Percentiles rank a stretch among this genome's conserved stretches.
Conservation (phyloP, 2,888 invertebrate species). For the Ptilodon capucinus region DNA sequence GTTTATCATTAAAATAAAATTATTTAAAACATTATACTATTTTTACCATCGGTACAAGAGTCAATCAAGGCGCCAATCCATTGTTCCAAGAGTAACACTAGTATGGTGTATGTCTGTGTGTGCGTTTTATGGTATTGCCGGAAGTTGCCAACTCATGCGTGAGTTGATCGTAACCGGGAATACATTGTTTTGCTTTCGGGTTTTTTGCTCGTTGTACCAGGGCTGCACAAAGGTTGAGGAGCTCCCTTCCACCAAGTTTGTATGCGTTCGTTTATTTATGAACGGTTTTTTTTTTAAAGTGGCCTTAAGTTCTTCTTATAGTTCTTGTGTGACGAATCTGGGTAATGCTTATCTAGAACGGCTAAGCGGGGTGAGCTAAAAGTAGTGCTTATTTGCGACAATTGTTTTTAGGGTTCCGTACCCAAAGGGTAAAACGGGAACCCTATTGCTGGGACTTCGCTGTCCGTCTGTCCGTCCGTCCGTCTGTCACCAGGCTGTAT, state of each 20-base stretch:
- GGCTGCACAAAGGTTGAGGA: neutral
- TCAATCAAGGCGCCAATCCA: neutral
- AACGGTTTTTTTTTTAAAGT: too few relatives aligned
- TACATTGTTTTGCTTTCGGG: neutral
- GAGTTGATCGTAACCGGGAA: conserved; percentile 10
- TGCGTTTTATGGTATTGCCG: conserved; percentile 6
- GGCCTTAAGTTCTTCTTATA: too few relatives aligned
- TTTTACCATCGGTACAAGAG: conserved; percentile 7
- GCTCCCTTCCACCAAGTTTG: neutral
- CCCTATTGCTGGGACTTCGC: too few relatives aligned
- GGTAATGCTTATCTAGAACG: too few relatives aligned
- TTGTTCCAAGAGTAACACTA: conserved; percentile 12
- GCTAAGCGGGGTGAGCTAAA: too few relatives aligned
- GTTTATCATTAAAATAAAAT: too few relatives aligned
- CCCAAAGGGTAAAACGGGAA: too few relatives aligned
- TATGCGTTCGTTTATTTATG: neutral
- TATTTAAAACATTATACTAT: conserved; percentile 10
- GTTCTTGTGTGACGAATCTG: too few relatives aligned
- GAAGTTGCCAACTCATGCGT: conserved; percentile 23
- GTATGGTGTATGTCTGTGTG: neutral
- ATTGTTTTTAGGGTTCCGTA: too few relatives aligned
- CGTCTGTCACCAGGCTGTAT: too few relatives aligned
- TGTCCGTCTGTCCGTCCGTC: too few relatives aligned
- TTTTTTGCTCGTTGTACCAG: neutral
- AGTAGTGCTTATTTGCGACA: too few relatives aligned